Percentiles rank a stretch among this genome's conserved stretches.
Evolutionary conservation across 1,140 invertebrate species (phyloP).

Genomic region (Nymphalis io): DNA sequence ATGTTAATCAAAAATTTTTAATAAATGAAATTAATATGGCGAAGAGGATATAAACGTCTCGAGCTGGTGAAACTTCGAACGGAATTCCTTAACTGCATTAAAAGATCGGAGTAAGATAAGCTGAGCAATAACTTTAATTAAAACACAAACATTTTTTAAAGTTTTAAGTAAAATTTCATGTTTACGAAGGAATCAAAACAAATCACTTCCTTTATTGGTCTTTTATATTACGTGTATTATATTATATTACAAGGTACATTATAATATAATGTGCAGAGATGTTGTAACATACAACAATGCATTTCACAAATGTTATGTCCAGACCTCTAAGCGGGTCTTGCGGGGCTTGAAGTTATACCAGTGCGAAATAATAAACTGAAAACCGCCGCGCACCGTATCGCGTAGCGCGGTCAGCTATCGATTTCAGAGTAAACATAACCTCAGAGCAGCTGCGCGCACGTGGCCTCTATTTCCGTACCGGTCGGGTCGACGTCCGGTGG

Average conservation of each 20-base stretch:
- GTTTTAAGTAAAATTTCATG: too few species aligned
- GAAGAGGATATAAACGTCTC: background rate
- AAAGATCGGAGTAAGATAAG: background rate
- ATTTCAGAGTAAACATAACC: conserved; percentile 19
- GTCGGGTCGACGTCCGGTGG: conserved; percentile 47
- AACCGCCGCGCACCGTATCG: conserved; percentile 13
- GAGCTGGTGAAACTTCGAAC: background rate
- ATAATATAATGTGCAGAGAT: too few species aligned
- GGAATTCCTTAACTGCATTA: background rate
- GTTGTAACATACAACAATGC: too few species aligned
- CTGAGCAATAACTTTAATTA: too few species aligned
- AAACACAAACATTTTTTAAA: too few species aligned
- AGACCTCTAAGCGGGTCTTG: too few species aligned
- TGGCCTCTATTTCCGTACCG: conserved; percentile 49
- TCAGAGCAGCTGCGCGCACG: conserved; percentile 44
- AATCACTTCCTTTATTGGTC: too few species aligned
- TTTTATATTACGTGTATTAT: too few species aligned
- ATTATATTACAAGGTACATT: too few species aligned
- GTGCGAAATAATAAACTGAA: background rate
- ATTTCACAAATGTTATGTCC: too few species aligned
- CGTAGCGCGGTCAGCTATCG: conserved; percentile 15
- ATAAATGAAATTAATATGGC: background rate
- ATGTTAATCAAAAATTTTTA: too few species aligned
- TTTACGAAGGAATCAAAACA: too few species aligned
- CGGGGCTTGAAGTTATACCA: background rate